Percentiles rank a stretch among this genome's conserved stretches.
These are phyloP conservation scores for Stenoptilia bipunctidactyla DNA, from an alignment of 2,888 invertebrate genomes.

Conservation along the genomic window DNA sequence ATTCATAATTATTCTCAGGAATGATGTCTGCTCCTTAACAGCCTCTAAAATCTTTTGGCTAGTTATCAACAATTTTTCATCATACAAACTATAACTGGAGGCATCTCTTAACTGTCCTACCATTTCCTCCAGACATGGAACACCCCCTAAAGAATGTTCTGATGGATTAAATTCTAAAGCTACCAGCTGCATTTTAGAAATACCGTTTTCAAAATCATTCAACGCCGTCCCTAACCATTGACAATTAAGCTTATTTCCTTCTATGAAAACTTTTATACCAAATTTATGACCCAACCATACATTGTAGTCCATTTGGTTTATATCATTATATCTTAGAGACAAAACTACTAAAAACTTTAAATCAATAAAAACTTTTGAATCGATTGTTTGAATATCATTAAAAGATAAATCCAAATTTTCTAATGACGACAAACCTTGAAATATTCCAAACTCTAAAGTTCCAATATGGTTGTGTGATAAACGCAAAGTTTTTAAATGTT, in stretches of 20 bases:
- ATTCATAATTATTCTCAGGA: slow-evolving; percentile 19
- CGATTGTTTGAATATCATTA: slow-evolving; percentile 18
- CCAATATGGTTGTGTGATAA: slow-evolving; percentile 34
- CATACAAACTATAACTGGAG: slow-evolving; percentile 11
- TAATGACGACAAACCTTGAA: slow-evolving; percentile 33
- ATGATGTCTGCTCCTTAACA: slow-evolving; percentile 41
- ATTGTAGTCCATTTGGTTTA: slow-evolving; percentile 32
- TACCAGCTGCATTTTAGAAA: slow-evolving; percentile 38
- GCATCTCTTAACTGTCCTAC: not conserved
- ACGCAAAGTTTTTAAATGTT: slow-evolving; percentile 32
- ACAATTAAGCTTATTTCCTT: slow-evolving; percentile 45
- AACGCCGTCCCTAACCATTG: slow-evolving; percentile 43
- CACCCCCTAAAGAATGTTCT: slow-evolving; percentile 38
- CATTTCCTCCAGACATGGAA: slow-evolving; percentile 32
- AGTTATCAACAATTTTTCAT: slow-evolving; percentile 42
- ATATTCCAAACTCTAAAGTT: slow-evolving; percentile 38
- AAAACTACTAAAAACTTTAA: slow-evolving; percentile 33
- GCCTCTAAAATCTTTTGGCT: slow-evolving; percentile 49
- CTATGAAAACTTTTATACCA: slow-evolving; percentile 36
- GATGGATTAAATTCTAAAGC: slow-evolving; percentile 20
- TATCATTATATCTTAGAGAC: slow-evolving; percentile 35
- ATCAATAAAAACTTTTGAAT: slow-evolving; percentile 44
- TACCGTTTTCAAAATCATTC: slow-evolving; percentile 41
- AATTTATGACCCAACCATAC: slow-evolving; percentile 39
- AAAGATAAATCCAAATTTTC: slow-evolving; percentile 28